Evolutionary conservation across 2,113 vertebrate genomes (phyloP), one percentile per base, ranked within the genome.

Genomic region (Tretioscincus oriximinensis): DNA sequence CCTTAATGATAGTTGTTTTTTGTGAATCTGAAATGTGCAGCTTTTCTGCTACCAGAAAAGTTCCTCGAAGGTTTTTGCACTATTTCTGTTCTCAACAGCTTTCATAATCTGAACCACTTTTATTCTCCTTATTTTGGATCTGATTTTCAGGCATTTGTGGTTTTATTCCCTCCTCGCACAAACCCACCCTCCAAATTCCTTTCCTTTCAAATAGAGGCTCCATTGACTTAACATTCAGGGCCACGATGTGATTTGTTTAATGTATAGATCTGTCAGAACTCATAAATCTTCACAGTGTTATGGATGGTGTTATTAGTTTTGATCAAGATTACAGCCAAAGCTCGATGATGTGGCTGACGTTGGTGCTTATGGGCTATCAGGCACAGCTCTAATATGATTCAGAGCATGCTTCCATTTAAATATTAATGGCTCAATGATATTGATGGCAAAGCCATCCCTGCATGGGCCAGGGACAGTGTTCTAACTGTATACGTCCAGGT

Each of bases 301-400:
- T 91, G 91, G 92, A 93, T 93, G 83, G 65, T 72, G 79, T 92
- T 87, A 90, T 93, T 93, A 92, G 88, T 92, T 92, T 90, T 89
- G 90, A 93, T 89, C 89, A 88, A 92, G 92, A 93, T 93, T 90
- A 85, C 73, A 85, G 74, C 77, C 1, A 82, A 70, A 68, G 70
- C 84, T 87, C 61, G 79, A 71, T 85, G 90, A 88, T 85, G 85
- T 0, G 12, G 73, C 26, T 86, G 87, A 91, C 91, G 86, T 7
- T 0, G n/a, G 12, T 54, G 77, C 65, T 92, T 88, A 86, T 71
- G 86, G 66, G 51, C 83, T 86, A 81, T 86, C 84, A 88, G 60
- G 63, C 85, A 73, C 18, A 71, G 66, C 73, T 73, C 12, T 69
- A 80, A 60, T 72, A 78, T 18, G 79, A 90, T 92, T 92, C 90